These are phyloP conservation scores for Yponomeuta sedellus DNA, from an alignment of 2,888 invertebrate genomes.

Conservation along the genomic window DNA sequence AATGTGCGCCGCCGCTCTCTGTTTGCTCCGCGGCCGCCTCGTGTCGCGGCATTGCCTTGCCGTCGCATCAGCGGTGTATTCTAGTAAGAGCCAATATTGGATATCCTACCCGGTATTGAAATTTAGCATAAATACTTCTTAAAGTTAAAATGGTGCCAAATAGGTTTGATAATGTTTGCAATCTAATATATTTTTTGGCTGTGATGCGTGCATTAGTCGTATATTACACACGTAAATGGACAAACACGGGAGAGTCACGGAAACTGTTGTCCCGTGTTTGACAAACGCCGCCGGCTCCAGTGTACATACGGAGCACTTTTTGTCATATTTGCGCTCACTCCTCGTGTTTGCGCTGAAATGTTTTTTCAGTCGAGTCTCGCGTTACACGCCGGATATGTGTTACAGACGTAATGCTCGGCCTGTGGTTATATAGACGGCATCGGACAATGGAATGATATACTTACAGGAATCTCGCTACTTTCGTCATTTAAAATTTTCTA, in stretches of 20 bases:
- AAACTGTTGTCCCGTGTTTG: slow-evolving; percentile 1
- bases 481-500: no score
- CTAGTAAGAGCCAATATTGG: no score
- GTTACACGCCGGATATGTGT: slow-evolving; percentile 26
- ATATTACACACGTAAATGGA: neutral
- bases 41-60: neutral
- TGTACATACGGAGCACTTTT: slow-evolving; percentile 41
- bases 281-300: neutral
- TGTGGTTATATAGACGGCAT: no score
- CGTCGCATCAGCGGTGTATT: no score
- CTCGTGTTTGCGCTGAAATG: slow-evolving; percentile 46
- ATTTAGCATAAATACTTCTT: no score
- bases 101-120: no score
- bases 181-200: no score
- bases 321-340: slow-evolving; percentile 61
- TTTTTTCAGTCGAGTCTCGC: slow-evolving; percentile 40
- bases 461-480: no score
- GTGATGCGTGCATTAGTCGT: neutral
- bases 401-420: neutral
- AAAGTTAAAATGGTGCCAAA: no score
- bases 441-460: no score
- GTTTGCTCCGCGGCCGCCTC: neutral
- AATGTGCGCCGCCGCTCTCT: neutral
- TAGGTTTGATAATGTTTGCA: no score
- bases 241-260: slow-evolving; percentile 34